A percentile compares a stretch with the other conserved stretches of the same genome.
These are phyloP conservation scores for Epinephelus malabaricus DNA, from an alignment of 2,797 vertebrate species.

Conservation along the genomic window DNA sequence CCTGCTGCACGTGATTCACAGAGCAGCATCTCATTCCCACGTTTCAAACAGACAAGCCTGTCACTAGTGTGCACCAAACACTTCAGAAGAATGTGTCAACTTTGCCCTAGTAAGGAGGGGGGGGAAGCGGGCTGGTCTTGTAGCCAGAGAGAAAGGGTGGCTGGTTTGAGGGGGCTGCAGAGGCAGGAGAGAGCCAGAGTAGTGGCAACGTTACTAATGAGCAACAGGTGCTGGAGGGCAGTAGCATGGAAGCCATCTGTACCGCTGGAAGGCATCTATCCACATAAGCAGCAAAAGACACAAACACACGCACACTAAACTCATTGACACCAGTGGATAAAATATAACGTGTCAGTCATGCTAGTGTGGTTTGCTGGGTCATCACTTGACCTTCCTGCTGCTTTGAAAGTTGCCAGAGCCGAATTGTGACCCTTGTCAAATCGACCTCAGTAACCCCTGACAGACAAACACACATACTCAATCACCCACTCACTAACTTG, in stretches of 20 bases:
- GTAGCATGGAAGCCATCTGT: conserved; percentile 75
- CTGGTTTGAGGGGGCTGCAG: conserved; percentile 42
- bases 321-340: conserved; percentile 77
- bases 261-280: conserved; percentile 68
- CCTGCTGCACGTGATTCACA: conserved; percentile 13
- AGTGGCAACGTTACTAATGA: conserved; percentile 83
- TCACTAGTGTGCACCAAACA: conserved; percentile 69
- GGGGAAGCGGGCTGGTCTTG: conserved; percentile 36
- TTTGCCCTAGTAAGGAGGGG: conserved; percentile 73
- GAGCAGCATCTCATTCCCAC: conserved; percentile 55
- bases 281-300: conserved; percentile 66
- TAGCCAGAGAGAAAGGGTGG: conserved; percentile 51
- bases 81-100: conserved; percentile 76
- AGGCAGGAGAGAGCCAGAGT: conserved; percentile 65
- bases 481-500: conserved; percentile 41
- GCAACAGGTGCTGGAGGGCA: conserved; percentile 81
- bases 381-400: conserved; percentile 75
- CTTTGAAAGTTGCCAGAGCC: conserved; percentile 75
- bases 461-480: conserved; percentile 43
- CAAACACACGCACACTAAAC: conserved; percentile 72
- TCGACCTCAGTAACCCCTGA: conserved; percentile 62
- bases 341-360: conserved; percentile 74
- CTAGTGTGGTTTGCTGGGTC: conserved; percentile 68
- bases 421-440: conserved; percentile 65
- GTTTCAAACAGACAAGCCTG: conserved; percentile 66